Percentiles rank a stretch among this genome's conserved stretches.
Conservation (phyloP, 1,140 invertebrate species). For the Scaptodrosophila lebanonensis region DNA sequence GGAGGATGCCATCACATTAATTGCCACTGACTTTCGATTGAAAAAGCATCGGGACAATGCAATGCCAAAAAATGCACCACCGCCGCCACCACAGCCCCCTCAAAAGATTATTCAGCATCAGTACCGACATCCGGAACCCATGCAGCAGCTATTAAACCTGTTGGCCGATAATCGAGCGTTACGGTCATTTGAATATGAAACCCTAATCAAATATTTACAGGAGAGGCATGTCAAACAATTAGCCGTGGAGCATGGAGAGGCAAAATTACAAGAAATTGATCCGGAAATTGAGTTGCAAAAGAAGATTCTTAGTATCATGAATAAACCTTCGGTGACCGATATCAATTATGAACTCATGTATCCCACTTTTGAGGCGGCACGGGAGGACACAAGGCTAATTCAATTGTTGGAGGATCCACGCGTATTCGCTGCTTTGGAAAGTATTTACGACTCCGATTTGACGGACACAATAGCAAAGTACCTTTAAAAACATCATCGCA, state of each 20-base stretch:
- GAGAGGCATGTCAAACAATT: constrained; percentile 85
- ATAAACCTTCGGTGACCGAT: constrained; percentile 79
- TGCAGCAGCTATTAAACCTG: constrained; percentile 87
- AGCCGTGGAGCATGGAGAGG: constrained; percentile 83
- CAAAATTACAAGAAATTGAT: constrained; percentile 78
- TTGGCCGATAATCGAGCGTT: constrained; percentile 88
- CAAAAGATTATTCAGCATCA: constrained; percentile 8
- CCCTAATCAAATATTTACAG: constrained; percentile 88
- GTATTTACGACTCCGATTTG: constrained; percentile 43
- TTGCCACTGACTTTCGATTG: constrained; percentile 87
- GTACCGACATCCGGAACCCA: constrained; percentile 81
- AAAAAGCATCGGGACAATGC: constrained; percentile 80
- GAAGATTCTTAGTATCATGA: constrained; percentile 90
- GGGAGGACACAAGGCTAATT: constrained; percentile 46
- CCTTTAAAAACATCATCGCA: constrained; percentile 32
- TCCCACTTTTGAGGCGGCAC: constrained; percentile 40
- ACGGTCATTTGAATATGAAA: constrained; percentile 88
- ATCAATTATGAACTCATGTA: constrained; percentile 43
- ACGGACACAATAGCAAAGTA: constrained; percentile 28
- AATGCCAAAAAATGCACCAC: background rate
- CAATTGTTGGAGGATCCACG: constrained; percentile 80
- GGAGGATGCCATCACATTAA: constrained; percentile 90
- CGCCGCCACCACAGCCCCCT: background rate
- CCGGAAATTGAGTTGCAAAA: constrained; percentile 82
- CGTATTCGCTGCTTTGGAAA: constrained; percentile 86